Conservation (phyloP, 2,888 invertebrate genomes). For the Drosophila infuscata region DNA sequence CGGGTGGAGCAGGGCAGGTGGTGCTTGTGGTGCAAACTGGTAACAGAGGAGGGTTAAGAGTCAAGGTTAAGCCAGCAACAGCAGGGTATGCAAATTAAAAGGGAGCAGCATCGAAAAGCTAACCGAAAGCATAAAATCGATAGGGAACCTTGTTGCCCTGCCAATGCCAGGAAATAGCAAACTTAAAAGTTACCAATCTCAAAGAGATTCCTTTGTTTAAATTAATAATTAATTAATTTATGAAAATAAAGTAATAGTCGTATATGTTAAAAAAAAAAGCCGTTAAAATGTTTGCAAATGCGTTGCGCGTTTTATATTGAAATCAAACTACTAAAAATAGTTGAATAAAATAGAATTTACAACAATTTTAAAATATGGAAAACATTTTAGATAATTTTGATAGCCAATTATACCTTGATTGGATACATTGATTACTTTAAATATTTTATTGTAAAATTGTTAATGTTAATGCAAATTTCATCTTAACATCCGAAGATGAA, state of each 20-base stretch:
- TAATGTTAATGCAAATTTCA: not conserved
- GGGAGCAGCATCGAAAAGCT: not conserved
- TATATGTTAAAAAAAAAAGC: not conserved
- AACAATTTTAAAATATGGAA: not conserved
- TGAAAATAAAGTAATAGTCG: not conserved
- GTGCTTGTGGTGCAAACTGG: not conserved
- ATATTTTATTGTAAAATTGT: not conserved
- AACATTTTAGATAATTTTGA: not conserved
- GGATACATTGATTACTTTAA: too few species aligned
- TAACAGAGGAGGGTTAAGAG: not conserved
- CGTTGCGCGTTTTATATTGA: too few species aligned
- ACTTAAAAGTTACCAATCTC: not conserved
- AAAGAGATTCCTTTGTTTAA: not conserved
- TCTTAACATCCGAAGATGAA: not conserved
- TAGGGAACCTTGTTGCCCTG: not conserved
- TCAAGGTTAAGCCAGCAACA: not conserved
- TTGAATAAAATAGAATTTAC: not conserved
- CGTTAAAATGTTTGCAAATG: not conserved
- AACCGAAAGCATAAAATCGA: not conserved
- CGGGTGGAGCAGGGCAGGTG: conserved; percentile 8
- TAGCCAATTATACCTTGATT: too few species aligned
- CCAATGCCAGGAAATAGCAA: not conserved
- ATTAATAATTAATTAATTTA: not conserved
- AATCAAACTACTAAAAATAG: too few species aligned
- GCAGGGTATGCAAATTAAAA: conserved; percentile 16